Evolutionary conservation across 2,888 invertebrate species (phyloP).

Genomic region (Nomada ruficornis): DNA sequence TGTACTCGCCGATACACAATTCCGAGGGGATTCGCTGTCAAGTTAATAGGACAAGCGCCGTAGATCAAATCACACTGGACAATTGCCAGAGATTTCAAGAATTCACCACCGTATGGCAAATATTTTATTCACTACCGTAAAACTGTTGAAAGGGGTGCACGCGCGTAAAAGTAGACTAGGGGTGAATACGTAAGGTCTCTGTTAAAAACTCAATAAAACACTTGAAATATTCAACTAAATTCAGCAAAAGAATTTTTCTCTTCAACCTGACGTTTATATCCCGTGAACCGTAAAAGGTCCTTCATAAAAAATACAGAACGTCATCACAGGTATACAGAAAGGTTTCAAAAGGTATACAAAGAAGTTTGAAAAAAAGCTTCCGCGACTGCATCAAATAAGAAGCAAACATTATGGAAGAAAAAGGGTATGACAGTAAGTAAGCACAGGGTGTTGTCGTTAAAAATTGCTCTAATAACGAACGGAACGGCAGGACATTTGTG

Average conservation of each 20-base stretch:
- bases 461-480: constrained; percentile 11
- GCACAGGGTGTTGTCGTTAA: neutral
- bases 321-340: no score
- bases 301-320: no score
- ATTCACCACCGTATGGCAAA: neutral
- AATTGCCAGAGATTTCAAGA: neutral
- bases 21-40: neutral
- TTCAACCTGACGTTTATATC: no score
- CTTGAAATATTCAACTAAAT: no score
- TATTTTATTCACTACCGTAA: constrained; percentile 15
- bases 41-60: neutral
- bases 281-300: no score
- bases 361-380: no score
- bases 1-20: neutral
- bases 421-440: neutral
- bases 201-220: no score
- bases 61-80: neutral
- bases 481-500: constrained; percentile 3
- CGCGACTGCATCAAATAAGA: no score
- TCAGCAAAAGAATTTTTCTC: no score
- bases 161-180: constrained; percentile 3
- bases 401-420: neutral
- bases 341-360: no score
- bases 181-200: constrained; percentile 13
- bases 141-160: constrained; percentile 23